Evolutionary conservation across 2,797 vertebrate genomes (phyloP), one percentile per base, ranked within the genome.

Genomic region (Tokudaia muenninki): DNA sequence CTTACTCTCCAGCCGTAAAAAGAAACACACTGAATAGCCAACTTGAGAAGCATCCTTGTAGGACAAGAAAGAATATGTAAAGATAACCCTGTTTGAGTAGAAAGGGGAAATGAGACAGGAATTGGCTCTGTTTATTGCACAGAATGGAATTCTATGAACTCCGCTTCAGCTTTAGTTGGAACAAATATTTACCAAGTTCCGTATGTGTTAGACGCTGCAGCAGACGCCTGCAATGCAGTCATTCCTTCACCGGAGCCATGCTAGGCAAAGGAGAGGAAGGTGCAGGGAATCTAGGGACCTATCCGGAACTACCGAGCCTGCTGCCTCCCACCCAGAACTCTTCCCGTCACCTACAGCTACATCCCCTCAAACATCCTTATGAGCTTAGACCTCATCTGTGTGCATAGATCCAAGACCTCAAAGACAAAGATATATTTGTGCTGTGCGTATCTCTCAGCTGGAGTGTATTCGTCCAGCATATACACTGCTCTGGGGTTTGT

Each of bases 21-120:
- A 61, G 55, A 50, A 77, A 75, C 1, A 0, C 10, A 16, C 37
- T 1, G 24, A 89, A 65, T 9, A 94, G 83, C 7, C 74, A 63
- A 94, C n/a, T 89, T 34, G 17, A 83, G 63, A 92, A 89, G 84
- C 34, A 50, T 97, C 47, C 77, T 97, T 87, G 75, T 37, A 59
- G 81, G 84, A 75, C 70, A 89, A 87, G 91, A 97, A 94, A 52
- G 63, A 92, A 81, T 75, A 81, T 44, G 55, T 65, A 79, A 96
- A 93, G 96, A 90, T 92, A 95, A 94, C 22, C 87, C 75, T 55
- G 77, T 87, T 95, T 97, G 92, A 84, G 89, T n/a, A 95, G 83
- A 87, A 96, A 97, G 87, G 80, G 89, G 92, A 96, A 97, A 91
- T 70, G 88, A 91, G 80, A 96, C 90, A 79, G 63, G 91, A 91